Percentiles rank a stretch among this genome's conserved stretches.
Evolutionary conservation across 64 coral and sea anemone species (phyloP).

Genomic region (Porites australiensis): DNA sequence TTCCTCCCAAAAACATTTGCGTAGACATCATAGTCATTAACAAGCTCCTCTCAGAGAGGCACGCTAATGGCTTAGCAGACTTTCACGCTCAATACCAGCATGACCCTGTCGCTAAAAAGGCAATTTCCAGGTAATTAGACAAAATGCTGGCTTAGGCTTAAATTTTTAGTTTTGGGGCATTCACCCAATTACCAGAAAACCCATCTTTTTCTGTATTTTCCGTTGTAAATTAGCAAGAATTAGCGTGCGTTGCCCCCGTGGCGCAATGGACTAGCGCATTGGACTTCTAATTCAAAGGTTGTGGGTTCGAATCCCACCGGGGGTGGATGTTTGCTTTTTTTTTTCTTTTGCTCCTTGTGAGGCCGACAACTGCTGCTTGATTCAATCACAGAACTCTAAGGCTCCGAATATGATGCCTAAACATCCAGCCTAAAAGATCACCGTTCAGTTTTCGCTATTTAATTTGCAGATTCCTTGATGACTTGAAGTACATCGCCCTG

Average conservation of each 20-base stretch:
- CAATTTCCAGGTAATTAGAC: slow-evolving; percentile 71
- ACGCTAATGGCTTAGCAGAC: slow-evolving; percentile 75
- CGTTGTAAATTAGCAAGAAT: neutral
- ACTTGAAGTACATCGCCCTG: slow-evolving; percentile 82
- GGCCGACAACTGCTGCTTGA: too few relatives aligned
- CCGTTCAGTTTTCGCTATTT: neutral
- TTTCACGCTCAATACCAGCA: slow-evolving; percentile 73
- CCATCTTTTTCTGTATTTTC: too few relatives aligned
- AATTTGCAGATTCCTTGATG: slow-evolving; percentile 81
- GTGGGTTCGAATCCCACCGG: neutral
- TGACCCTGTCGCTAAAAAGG: slow-evolving; percentile 80
- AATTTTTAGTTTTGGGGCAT: neutral
- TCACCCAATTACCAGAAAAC: neutral
- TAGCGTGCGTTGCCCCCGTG: neutral
- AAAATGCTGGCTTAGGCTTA: neutral
- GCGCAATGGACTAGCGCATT: neutral
- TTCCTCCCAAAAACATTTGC: slow-evolving; percentile 79
- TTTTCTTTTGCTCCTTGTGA: neutral
- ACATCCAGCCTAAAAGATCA: neutral
- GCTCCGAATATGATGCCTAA: too few relatives aligned
- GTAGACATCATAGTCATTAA: slow-evolving; percentile 78
- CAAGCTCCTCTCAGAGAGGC: slow-evolving; percentile 85
- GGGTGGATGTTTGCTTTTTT: neutral
- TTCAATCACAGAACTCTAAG: too few relatives aligned
- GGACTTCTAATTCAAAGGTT: slow-evolving; percentile 15